A percentile compares a stretch with the other conserved stretches of the same genome.
Evolutionary conservation across 2,888 invertebrate genomes (phyloP).

Genomic region (Barypeithes pellucidus): DNA sequence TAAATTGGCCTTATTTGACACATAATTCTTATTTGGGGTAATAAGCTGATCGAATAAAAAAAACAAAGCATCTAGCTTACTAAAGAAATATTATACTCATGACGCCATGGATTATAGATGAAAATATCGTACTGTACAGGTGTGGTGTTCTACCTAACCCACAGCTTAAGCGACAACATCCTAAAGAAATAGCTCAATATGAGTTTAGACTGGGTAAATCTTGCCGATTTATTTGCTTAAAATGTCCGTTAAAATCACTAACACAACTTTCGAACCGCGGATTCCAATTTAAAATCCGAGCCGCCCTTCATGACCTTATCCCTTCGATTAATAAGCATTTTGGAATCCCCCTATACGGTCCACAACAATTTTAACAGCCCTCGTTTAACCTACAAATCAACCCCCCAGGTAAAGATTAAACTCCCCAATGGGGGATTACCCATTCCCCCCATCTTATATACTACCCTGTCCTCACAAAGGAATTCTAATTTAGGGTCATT

Average conservation of each 20-base stretch:
- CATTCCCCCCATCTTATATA: conserved; percentile 41
- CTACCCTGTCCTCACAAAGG: conserved; percentile 50
- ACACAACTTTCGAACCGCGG: no score
- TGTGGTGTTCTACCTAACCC: no score
- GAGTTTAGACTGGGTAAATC: no score
- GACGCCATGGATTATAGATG: no score
- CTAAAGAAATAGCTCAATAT: no score
- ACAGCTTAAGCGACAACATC: no score
- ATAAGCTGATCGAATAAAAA: neutral
- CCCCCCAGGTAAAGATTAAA: conserved; percentile 49
- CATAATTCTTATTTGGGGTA: neutral
- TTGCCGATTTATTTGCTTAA: no score
- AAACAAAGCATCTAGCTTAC: neutral
- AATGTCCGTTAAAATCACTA: no score
- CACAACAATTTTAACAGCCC: conserved; percentile 41
- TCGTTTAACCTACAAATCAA: conserved; percentile 46
- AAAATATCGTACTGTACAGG: no score
- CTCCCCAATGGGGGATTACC: conserved; percentile 36
- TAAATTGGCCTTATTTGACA: conserved; percentile 3
- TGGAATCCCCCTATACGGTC: conserved; percentile 6
- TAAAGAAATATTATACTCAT: no score
- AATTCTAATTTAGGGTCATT: conserved; percentile 54
- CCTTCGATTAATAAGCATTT: conserved; percentile 2
- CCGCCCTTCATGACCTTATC: neutral
- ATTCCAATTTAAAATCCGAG: no score